These are phyloP conservation scores for Xylota sylvarum DNA, from an alignment of 2,888 invertebrate genomes.

Conservation along the genomic window DNA sequence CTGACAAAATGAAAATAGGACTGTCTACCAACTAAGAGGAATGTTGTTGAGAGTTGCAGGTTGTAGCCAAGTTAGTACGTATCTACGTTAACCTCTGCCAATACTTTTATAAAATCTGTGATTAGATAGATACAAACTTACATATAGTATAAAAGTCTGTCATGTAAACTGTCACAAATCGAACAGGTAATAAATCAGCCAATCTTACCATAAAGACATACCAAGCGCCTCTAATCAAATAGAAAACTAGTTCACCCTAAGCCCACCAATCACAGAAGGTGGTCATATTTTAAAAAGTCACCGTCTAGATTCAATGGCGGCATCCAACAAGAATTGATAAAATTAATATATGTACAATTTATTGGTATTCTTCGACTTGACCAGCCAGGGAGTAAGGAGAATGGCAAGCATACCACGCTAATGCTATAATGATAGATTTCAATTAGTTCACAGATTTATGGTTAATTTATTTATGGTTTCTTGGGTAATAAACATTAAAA, in stretches of 20 bases:
- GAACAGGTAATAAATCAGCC: slow-evolving; percentile 4
- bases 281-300: slow-evolving; percentile 31
- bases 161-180: slow-evolving; percentile 7
- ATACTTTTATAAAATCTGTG: no score
- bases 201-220: background rate
- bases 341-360: slow-evolving; percentile 25
- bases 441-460: slow-evolving; percentile 58
- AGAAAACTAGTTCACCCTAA: slow-evolving; percentile 28
- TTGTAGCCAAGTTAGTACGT: no score
- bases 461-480: slow-evolving; percentile 55
- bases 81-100: no score
- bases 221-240: slow-evolving; percentile 5
- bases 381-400: slow-evolving; percentile 7
- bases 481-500: slow-evolving; percentile 29
- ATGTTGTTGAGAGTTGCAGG: no score
- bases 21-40: no score
- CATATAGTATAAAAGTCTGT: background rate
- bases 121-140: background rate
- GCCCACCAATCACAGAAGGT: background rate
- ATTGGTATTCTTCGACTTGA: slow-evolving; percentile 7
- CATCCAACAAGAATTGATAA: slow-evolving; percentile 28
- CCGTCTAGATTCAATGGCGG: slow-evolving; percentile 51
- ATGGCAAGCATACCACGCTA: slow-evolving; percentile 17
- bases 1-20: no score
- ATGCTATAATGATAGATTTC: slow-evolving; percentile 44